These are phyloP conservation scores for Callopanchax toddi DNA, from an alignment of 2,113 vertebrate genomes.

Conservation along the genomic window DNA sequence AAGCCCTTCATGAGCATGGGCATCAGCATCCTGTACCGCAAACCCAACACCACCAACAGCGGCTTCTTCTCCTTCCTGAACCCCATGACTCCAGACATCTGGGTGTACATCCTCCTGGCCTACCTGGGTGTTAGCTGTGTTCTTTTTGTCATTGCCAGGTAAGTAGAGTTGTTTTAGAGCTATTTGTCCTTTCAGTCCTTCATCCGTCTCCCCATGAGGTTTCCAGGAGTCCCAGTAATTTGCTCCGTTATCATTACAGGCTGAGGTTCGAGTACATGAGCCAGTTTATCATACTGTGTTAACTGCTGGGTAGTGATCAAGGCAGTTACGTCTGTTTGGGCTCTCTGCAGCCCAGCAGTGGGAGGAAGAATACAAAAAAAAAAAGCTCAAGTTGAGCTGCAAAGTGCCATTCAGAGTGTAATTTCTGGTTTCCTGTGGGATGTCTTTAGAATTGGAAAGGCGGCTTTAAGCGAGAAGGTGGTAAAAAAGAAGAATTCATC, in stretches of 20 bases:
- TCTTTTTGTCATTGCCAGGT: conserved; percentile 98
- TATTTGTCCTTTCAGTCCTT: conserved; percentile 8
- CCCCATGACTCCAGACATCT: conserved; percentile 96
- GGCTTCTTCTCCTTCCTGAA: conserved; percentile 99
- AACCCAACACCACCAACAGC: conserved; percentile 93
- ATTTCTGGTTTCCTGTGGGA: conserved; percentile 48
- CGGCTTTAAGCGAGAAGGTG: conserved; percentile 16
- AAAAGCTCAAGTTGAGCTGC: conserved; percentile 28
- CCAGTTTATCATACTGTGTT: conserved; percentile 36
- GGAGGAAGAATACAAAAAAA: conserved; percentile 25
- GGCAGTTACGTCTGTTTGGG: conserved; percentile 59
- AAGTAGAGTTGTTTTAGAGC: conserved; percentile 48
- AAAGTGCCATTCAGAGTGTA: conserved; percentile 31
- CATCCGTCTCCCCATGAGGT: conserved; percentile 18
- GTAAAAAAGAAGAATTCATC: conserved; percentile 1
- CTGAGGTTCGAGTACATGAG: conserved; percentile 19
- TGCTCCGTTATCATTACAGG: conserved; percentile 35
- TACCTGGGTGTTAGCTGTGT: conserved; percentile 99
- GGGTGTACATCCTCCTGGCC: conserved; percentile 98
- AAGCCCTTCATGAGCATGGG: conserved; percentile 97
- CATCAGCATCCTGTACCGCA: conserved; percentile 98
- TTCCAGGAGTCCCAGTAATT: conserved; percentile 46
- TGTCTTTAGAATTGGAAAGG: conserved; percentile 28
- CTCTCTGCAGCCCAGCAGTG: conserved; percentile 36
- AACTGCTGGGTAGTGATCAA: conserved; percentile 56